Percentiles rank a stretch among this genome's conserved stretches.
Evolutionary conservation across 2,797 vertebrate genomes (phyloP).

Genomic region (Eptatretus atami): DNA sequence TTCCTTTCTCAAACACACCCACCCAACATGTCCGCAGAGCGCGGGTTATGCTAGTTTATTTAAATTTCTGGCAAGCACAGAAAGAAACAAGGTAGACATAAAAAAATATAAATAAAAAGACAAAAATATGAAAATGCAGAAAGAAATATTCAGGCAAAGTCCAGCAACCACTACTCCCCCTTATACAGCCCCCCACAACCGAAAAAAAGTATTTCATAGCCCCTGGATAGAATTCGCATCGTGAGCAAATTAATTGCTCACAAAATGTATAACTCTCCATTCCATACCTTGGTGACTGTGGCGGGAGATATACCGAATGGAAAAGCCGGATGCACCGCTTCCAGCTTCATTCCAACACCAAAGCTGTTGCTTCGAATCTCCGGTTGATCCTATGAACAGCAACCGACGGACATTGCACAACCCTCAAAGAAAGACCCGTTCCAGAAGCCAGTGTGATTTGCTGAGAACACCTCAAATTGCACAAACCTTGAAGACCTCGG

Average conservation of each 20-base stretch:
- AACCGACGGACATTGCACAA: background rate
- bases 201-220: constrained; percentile 6
- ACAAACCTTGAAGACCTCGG: constrained; percentile 50
- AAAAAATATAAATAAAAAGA: too few species aligned
- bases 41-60: too few species aligned
- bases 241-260: too few species aligned
- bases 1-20: too few species aligned
- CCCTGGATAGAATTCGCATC: background rate
- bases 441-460: background rate
- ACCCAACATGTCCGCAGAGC: too few species aligned
- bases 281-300: constrained; percentile 51
- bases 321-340: constrained; percentile 47
- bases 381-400: constrained; percentile 38
- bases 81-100: too few species aligned
- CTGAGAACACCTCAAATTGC: background rate
- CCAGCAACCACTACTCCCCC: too few species aligned
- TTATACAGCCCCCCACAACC: too few species aligned
- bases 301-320: constrained; percentile 70
- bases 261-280: too few species aligned
- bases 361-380: constrained; percentile 36
- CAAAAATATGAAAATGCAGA: too few species aligned
- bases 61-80: too few species aligned
- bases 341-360: constrained; percentile 65
- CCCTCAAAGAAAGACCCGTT: background rate
- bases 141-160: too few species aligned